These are phyloP conservation scores for Cephus nigrinus DNA, from an alignment of 2,888 invertebrate genomes.

Conservation along the genomic window DNA sequence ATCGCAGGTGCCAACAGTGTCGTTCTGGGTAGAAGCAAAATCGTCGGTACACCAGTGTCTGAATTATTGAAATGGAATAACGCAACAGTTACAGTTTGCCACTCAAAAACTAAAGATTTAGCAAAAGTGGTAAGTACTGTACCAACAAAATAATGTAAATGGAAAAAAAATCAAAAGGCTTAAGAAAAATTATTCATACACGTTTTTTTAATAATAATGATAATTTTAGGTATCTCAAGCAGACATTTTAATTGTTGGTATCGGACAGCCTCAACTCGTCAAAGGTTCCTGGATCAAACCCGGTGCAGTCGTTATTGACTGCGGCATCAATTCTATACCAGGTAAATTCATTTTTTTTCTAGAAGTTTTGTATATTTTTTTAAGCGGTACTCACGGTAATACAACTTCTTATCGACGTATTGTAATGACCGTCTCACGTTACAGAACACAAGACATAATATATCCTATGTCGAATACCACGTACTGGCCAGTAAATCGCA, in stretches of 20 bases:
- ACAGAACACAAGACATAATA: neutral
- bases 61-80: conserved; percentile 96
- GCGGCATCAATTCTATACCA: conserved; percentile 94
- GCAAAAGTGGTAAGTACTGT: conserved; percentile 73
- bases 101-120: conserved; percentile 91
- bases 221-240: conserved; percentile 76
- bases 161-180: neutral
- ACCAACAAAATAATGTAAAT: neutral
- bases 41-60: conserved; percentile 95
- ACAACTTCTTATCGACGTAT: neutral
- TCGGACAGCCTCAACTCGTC: conserved; percentile 90
- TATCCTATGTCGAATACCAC: neutral
- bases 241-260: conserved; percentile 96
- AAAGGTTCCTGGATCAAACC: conserved; percentile 97
- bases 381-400: neutral
- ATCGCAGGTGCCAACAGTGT: conserved; percentile 90
- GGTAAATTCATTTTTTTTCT: conserved; percentile 68
- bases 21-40: conserved; percentile 96
- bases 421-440: neutral
- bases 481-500: neutral
- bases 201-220: conserved; percentile 1
- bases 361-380: neutral
- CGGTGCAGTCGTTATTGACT: conserved; percentile 98
- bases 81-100: conserved; percentile 97
- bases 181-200: neutral